Conservation (phyloP, 2,888 invertebrate genomes). For the Papilio elwesi region DNA sequence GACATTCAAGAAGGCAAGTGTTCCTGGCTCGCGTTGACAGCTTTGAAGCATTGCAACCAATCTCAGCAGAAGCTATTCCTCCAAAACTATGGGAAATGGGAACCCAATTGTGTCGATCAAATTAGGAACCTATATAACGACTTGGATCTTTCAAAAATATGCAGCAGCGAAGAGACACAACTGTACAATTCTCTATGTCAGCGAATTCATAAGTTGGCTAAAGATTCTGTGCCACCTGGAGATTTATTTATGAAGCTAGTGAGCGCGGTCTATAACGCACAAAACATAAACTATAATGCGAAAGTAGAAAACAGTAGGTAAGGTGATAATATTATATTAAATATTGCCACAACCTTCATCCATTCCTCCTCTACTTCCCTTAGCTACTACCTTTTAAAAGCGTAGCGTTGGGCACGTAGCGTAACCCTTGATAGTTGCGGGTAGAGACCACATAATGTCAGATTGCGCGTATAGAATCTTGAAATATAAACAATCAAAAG, state of each 20-base stretch:
- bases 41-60: constrained; percentile 87
- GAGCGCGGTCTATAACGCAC: constrained; percentile 1
- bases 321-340: too few species aligned
- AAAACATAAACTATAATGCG: constrained; percentile 22
- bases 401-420: too few species aligned
- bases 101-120: constrained; percentile 81
- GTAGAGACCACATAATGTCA: too few species aligned
- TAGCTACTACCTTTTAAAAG: too few species aligned
- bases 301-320: neutral
- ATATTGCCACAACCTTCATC: too few species aligned
- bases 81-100: constrained; percentile 86
- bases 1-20: constrained; percentile 92
- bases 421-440: too few species aligned
- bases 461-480: too few species aligned
- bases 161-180: constrained; percentile 3
- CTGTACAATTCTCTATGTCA: constrained; percentile 16
- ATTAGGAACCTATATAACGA: constrained; percentile 35
- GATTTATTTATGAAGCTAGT: constrained; percentile 27
- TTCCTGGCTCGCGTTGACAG: constrained; percentile 93
- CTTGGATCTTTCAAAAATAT: constrained; percentile 8
- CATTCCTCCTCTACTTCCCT: too few species aligned
- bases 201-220: constrained; percentile 11
- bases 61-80: constrained; percentile 87
- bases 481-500: too few species aligned
- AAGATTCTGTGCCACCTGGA: constrained; percentile 16